phyloP scores from a whole-genome alignment of 2,888 invertebrate species.

The Torymus auratus region DNA sequence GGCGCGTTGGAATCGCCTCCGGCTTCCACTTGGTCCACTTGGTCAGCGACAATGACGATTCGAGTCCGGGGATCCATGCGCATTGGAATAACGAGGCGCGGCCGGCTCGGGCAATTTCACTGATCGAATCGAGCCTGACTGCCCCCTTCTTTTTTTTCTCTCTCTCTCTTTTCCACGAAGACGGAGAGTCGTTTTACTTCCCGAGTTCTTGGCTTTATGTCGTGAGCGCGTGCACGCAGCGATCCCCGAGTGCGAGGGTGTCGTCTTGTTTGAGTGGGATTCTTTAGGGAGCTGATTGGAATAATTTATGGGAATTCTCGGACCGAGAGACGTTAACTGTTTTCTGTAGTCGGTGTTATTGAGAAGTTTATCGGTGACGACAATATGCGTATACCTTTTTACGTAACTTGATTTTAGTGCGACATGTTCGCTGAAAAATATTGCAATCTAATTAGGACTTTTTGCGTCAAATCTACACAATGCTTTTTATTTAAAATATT shows the following conservation, averaged over 20 bases:
- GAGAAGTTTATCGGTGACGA: no score
- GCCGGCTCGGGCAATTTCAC: conserved; percentile 39
- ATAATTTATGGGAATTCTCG: conserved; percentile 47
- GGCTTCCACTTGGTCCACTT: conserved; percentile 56
- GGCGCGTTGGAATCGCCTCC: conserved; percentile 66
- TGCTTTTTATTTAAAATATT: no score
- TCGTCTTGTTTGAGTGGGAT: neutral
- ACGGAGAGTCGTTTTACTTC: conserved; percentile 29
- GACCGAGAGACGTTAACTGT: neutral
- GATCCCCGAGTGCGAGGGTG: neutral
- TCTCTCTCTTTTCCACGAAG: conserved; percentile 4
- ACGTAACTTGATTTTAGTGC: no score
- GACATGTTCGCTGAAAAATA: no score
- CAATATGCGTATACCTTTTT: no score
- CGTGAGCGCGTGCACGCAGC: no score
- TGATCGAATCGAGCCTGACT: conserved; percentile 47
- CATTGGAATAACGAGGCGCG: conserved; percentile 55
- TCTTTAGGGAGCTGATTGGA: conserved; percentile 44
- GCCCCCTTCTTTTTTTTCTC: conserved; percentile 8
- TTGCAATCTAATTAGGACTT: no score
- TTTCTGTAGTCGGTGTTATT: conserved; percentile 3
- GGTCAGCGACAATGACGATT: conserved; percentile 70
- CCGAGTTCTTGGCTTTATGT: neutral
- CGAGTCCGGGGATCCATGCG: conserved; percentile 18
- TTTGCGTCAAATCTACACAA: no score